Percentiles rank a stretch among this genome's conserved stretches.
These are phyloP conservation scores for Prolemur simus DNA, from an alignment of 2,113 vertebrate genomes.

Conservation along the genomic window DNA sequence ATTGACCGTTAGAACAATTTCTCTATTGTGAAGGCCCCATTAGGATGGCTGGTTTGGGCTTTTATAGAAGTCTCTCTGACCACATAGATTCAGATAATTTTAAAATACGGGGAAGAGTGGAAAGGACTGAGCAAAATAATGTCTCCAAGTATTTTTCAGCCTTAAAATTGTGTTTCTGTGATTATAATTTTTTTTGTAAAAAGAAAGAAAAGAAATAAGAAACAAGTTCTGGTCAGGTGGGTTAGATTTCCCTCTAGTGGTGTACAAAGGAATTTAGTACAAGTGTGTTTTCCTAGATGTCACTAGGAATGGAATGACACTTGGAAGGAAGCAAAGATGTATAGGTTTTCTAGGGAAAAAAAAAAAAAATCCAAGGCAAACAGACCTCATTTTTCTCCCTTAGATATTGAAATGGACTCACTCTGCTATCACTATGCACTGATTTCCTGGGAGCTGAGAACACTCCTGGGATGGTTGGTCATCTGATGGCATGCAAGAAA, in stretches of 20 bases:
- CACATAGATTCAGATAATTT: background rate
- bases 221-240: background rate
- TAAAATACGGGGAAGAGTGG: background rate
- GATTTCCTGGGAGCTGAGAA: background rate
- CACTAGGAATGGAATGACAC: background rate
- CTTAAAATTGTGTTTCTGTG: background rate
- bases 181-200: background rate
- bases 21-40: background rate
- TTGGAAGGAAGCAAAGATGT: background rate
- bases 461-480: background rate
- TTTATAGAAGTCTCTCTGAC: conserved; percentile 13
- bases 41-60: background rate
- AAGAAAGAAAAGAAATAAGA: background rate
- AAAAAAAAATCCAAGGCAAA: background rate
- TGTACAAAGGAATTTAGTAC: conserved; percentile 12
- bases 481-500: background rate
- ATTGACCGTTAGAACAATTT: background rate
- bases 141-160: background rate
- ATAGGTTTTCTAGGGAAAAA: background rate
- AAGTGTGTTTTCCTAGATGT: background rate
- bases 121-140: background rate
- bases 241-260: conserved; percentile 73
- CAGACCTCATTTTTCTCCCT: background rate
- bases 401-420: background rate
- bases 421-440: background rate